A percentile compares a stretch with the other conserved stretches of the same genome.
Evolutionary conservation across 1,140 invertebrate genomes (phyloP).

Genomic region (Dendrolimus punctatus): DNA sequence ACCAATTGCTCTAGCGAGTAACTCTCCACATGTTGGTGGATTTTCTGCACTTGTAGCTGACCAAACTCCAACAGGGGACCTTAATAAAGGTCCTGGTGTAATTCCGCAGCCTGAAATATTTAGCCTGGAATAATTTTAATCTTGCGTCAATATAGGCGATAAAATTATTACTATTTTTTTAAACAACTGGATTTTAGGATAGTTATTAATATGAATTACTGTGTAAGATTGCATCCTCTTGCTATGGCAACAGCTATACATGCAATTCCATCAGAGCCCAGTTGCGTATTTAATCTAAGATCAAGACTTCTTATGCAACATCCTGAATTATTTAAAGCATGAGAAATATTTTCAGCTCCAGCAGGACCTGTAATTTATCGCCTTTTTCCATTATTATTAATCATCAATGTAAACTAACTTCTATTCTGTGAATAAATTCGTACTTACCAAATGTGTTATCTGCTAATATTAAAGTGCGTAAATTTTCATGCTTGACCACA

Average conservation of each 20-base stretch:
- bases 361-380: slow-evolving; percentile 40
- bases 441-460: slow-evolving; percentile 66
- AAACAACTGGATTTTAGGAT: neutral
- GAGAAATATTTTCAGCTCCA: slow-evolving; percentile 55
- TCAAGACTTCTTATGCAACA: slow-evolving; percentile 53
- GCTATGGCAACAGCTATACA: slow-evolving; percentile 58
- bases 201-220: slow-evolving; percentile 33
- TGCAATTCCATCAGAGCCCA: slow-evolving; percentile 60
- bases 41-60: slow-evolving; percentile 55
- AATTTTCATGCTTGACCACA: slow-evolving; percentile 51
- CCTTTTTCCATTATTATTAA: no score
- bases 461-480: slow-evolving; percentile 51
- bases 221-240: slow-evolving; percentile 60
- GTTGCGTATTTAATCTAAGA: slow-evolving; percentile 55
- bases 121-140: slow-evolving; percentile 29
- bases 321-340: slow-evolving; percentile 48
- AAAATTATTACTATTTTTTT: neutral
- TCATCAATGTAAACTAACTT: no score
- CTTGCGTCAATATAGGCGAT: no score
- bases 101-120: slow-evolving; percentile 64
- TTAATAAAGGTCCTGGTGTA: slow-evolving; percentile 37
- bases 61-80: slow-evolving; percentile 56
- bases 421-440: no score
- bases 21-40: slow-evolving; percentile 58
- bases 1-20: slow-evolving; percentile 58